Conservation (phyloP, 2,797 vertebrate genomes). For the Sphenopsis melanotis region DNA sequence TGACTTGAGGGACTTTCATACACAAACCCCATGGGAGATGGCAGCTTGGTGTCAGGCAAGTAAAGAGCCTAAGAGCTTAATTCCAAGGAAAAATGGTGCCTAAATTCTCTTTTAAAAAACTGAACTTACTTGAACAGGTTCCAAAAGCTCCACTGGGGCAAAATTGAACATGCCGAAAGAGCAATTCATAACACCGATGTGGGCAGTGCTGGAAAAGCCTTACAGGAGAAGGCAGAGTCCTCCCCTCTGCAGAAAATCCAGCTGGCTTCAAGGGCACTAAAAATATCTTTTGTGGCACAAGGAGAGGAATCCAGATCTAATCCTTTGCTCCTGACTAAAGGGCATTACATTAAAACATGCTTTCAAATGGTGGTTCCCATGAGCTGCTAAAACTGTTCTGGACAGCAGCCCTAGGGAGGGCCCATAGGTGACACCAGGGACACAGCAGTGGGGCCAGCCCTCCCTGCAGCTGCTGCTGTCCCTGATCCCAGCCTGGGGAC, state of each 20-base stretch:
- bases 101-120: background rate
- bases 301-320: slow-evolving; percentile 8
- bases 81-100: background rate
- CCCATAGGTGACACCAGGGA: background rate
- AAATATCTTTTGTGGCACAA: background rate
- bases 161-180: background rate
- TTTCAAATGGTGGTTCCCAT: background rate
- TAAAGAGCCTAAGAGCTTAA: background rate
- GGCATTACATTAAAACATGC: background rate
- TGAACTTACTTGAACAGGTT: background rate
- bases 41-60: background rate
- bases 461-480: slow-evolving; percentile 41
- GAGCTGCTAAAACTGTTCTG: background rate
- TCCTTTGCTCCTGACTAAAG: background rate
- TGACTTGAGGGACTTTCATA: background rate
- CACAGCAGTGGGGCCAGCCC: background rate
- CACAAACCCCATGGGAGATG: background rate
- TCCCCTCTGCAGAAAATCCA: background rate
- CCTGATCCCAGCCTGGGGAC: background rate
- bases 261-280: background rate
- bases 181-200: background rate
- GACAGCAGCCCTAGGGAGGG: background rate
- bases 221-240: background rate
- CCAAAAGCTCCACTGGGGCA: background rate
- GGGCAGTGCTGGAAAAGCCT: background rate